Evolutionary conservation across 2,888 invertebrate genomes (phyloP).

Genomic region (Dysmachus trigonus): DNA sequence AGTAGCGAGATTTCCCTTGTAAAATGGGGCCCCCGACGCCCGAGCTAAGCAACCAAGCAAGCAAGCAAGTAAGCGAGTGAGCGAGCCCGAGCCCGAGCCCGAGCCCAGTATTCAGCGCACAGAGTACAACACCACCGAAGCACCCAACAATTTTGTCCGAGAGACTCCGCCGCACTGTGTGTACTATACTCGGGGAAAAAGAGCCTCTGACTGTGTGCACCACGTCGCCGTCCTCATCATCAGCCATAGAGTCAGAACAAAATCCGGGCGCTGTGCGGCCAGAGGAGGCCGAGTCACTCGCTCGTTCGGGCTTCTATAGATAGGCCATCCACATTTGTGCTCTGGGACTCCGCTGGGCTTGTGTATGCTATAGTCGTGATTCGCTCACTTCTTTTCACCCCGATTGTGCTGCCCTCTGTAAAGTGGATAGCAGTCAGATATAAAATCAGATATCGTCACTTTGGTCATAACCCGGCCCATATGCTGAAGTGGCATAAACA

Average conservation of each 20-base stretch:
- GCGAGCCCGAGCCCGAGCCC: too few species aligned
- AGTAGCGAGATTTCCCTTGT: background rate
- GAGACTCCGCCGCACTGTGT: background rate
- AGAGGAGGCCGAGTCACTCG: background rate
- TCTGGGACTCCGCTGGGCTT: background rate
- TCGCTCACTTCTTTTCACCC: background rate
- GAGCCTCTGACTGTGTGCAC: background rate
- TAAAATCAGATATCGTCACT: conserved; percentile 22
- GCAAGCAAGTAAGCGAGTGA: conserved; percentile 5
- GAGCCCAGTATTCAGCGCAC: background rate
- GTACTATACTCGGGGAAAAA: background rate
- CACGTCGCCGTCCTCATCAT: background rate
- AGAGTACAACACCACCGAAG: background rate
- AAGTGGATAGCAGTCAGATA: conserved; percentile 15
- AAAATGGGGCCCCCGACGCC: background rate
- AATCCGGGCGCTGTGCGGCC: background rate
- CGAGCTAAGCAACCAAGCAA: background rate
- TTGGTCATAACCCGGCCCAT: conserved; percentile 12
- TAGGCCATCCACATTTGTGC: background rate
- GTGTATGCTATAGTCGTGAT: background rate
- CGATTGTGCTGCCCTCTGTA: background rate
- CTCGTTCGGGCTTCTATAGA: background rate
- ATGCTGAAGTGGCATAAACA: conserved; percentile 25
- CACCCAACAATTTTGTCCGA: background rate
- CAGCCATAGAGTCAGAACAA: background rate